phyloP scores from a whole-genome alignment of 2,888 invertebrate genomes.

The Sialis fuliginosa region DNA sequence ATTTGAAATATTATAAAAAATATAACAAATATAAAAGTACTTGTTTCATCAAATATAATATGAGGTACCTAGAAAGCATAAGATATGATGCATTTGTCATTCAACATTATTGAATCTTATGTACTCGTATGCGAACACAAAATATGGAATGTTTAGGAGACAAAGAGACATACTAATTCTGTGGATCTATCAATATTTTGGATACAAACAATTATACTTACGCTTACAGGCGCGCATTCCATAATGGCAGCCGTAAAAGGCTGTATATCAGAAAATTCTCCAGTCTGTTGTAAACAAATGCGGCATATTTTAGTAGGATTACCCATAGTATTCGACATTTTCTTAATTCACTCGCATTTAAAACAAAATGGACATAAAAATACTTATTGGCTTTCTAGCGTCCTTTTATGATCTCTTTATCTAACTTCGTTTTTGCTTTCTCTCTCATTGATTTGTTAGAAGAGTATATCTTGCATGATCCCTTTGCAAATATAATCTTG shows the following conservation, averaged over 20 bases:
- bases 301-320: neutral
- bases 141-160: no score
- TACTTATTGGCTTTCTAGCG: neutral
- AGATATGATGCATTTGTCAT: no score
- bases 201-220: neutral
- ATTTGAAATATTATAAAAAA: no score
- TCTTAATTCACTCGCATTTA: neutral
- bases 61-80: no score
- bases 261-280: constrained; percentile 5
- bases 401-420: neutral
- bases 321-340: neutral
- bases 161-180: no score
- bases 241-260: constrained; percentile 4
- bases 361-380: neutral
- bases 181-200: no score
- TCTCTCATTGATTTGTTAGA: neutral
- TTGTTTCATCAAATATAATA: no score
- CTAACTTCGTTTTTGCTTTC: neutral
- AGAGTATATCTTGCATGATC: neutral
- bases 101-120: no score
- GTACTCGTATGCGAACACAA: no score
- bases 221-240: constrained; percentile 4
- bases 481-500: neutral
- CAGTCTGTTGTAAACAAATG: constrained; percentile 4
- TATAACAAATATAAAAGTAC: no score